Conservation (phyloP, 2,888 invertebrate species). For the Eucera pruinosa region DNA sequence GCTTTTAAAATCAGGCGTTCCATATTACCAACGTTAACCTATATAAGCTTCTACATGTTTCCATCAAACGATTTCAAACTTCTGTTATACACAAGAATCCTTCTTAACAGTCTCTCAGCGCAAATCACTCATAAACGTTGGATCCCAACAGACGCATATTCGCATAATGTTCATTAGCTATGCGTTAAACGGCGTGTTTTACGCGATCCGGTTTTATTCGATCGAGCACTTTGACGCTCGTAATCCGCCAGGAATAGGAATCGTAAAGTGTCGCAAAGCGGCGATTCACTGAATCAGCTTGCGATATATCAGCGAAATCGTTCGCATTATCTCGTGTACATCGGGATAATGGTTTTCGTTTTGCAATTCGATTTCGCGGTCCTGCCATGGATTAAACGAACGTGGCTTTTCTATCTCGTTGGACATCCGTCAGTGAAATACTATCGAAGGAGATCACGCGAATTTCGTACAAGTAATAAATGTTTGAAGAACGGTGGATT, state of each 20-base stretch:
- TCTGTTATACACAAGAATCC: not conserved
- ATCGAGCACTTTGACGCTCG: conserved; percentile 20
- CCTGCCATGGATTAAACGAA: not conserved
- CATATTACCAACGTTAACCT: too few species aligned
- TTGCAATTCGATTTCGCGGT: conserved; percentile 16
- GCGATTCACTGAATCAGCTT: conserved; percentile 44
- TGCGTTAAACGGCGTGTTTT: conserved; percentile 33
- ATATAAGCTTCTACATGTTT: too few species aligned
- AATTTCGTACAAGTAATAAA: not conserved
- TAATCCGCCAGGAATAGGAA: conserved; percentile 13
- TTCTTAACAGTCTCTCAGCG: conserved; percentile 2
- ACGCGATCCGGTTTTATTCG: conserved; percentile 26
- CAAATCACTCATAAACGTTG: conserved; percentile 11
- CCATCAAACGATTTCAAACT: too few species aligned
- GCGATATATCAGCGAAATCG: conserved; percentile 35
- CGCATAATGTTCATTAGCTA: conserved; percentile 19
- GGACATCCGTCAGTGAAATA: not conserved
- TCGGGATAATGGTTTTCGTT: conserved; percentile 29
- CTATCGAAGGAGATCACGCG: not conserved
- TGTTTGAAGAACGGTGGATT: not conserved
- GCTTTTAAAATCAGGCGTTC: too few species aligned
- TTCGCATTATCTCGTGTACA: conserved; percentile 37
- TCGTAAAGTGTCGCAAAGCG: conserved; percentile 42
- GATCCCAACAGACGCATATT: not conserved
- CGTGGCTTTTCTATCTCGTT: conserved; percentile 15